Evolutionary conservation across 2,888 invertebrate species (phyloP).

Genomic region (Bombylius major): DNA sequence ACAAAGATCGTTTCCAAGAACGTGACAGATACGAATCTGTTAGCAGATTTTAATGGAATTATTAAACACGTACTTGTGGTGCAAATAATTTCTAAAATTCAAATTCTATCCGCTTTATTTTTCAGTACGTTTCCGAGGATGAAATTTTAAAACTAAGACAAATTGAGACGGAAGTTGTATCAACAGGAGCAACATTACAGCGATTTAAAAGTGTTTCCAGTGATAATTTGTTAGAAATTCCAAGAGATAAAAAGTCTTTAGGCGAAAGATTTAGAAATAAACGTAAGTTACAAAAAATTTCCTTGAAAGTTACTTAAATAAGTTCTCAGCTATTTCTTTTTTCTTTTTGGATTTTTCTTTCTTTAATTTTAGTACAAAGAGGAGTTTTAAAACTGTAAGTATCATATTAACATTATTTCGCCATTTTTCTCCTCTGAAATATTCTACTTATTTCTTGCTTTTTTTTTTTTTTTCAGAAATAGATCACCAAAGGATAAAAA

Average conservation of each 20-base stretch:
- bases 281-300: slow-evolving; percentile 18
- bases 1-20: too few species aligned
- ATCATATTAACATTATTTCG: slow-evolving; percentile 1
- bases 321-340: not conserved
- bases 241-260: slow-evolving; percentile 32
- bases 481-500: slow-evolving; percentile 28
- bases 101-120: not conserved
- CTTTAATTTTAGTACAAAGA: slow-evolving; percentile 22
- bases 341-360: slow-evolving; percentile 5
- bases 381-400: slow-evolving; percentile 28
- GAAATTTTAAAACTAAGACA: slow-evolving; percentile 30
- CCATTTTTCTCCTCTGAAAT: not conserved
- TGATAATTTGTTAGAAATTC: slow-evolving; percentile 28
- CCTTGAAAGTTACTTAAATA: not conserved
- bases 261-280: slow-evolving; percentile 27
- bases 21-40: too few species aligned
- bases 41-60: too few species aligned
- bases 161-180: slow-evolving; percentile 16
- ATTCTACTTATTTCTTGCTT: not conserved
- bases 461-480: slow-evolving; percentile 19
- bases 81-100: too few species aligned
- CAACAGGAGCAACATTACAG: slow-evolving; percentile 15
- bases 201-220: slow-evolving; percentile 32
- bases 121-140: slow-evolving; percentile 30
- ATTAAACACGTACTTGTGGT: too few species aligned